phyloP scores from a whole-genome alignment of 2,888 invertebrate genomes.

The Polyommatus icarus region DNA sequence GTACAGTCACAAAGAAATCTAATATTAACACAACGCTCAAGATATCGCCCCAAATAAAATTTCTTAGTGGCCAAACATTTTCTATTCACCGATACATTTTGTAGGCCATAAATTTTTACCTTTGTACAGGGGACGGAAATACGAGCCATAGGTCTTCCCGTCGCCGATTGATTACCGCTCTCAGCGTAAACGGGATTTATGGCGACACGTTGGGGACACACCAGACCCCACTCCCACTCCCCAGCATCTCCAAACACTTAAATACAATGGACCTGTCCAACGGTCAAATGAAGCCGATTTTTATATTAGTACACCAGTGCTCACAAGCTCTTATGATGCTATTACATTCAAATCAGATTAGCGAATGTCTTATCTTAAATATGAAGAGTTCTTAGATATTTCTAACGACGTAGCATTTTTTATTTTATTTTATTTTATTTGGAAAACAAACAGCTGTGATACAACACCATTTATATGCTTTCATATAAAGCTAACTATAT shows the following conservation, averaged over 20 bases:
- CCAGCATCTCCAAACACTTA: background rate
- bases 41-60: background rate
- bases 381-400: too few species aligned
- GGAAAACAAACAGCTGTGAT: too few species aligned
- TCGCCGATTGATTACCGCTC: constrained; percentile 44
- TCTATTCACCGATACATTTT: constrained; percentile 17
- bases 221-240: background rate
- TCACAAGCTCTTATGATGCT: too few species aligned
- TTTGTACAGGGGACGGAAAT: constrained; percentile 21
- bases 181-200: constrained; percentile 44
- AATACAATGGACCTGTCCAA: background rate
- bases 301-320: too few species aligned
- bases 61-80: background rate
- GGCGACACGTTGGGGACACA: constrained; percentile 39
- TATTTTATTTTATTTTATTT: too few species aligned
- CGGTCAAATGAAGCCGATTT: too few species aligned
- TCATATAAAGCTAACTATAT: too few species aligned
- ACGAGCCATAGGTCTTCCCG: constrained; percentile 33
- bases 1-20: background rate
- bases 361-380: too few species aligned
- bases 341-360: too few species aligned
- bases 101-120: constrained; percentile 27
- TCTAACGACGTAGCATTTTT: too few species aligned
- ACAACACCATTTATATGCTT: too few species aligned
- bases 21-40: background rate